Percentiles rank a stretch among this genome's conserved stretches.
phyloP scores from a whole-genome alignment of 1,140 invertebrate species.

The Drosophila murphyi region DNA sequence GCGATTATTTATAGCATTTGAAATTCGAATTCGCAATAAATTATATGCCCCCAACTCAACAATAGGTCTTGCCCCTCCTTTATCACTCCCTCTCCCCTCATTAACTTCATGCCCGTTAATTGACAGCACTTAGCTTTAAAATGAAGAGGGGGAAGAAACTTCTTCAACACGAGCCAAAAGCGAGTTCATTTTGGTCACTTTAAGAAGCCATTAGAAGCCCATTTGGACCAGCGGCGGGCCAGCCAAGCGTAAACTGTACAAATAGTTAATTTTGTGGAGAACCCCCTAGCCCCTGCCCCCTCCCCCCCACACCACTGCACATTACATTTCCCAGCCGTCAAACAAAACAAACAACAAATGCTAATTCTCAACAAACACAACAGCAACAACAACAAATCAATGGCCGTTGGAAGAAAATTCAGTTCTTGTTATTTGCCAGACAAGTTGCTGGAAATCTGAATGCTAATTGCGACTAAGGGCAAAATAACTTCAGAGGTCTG shows the following conservation, averaged over 20 bases:
- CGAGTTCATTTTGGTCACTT: conserved; percentile 72
- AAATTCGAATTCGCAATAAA: neutral
- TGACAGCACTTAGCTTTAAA: conserved; percentile 45
- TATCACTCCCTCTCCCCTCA: conserved; percentile 6
- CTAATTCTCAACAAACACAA: conserved; percentile 48
- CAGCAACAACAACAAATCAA: conserved; percentile 48
- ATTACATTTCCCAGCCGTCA: conserved; percentile 10
- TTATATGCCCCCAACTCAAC: neutral
- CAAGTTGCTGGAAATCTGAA: conserved; percentile 49
- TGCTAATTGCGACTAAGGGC: conserved; percentile 48
- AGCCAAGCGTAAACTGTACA: conserved; percentile 69
- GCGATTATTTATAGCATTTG: neutral
- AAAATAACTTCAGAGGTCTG: neutral
- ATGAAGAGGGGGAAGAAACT: conserved; percentile 13
- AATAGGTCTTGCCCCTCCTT: conserved; percentile 17
- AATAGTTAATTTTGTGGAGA: conserved; percentile 29
- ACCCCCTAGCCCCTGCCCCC: conserved; percentile 9
- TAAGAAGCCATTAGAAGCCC: conserved; percentile 63
- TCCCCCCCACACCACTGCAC: neutral
- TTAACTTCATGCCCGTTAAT: conserved; percentile 40
- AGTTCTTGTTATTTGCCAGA: conserved; percentile 53
- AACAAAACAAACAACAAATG: conserved; percentile 49
- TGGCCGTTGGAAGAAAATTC: conserved; percentile 21
- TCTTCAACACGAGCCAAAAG: conserved; percentile 54
- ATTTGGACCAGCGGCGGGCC: conserved; percentile 18